Evolutionary conservation across 2,888 invertebrate species (phyloP), one percentile per base, ranked within the genome.

Genomic region (Ischnura elegans): DNA sequence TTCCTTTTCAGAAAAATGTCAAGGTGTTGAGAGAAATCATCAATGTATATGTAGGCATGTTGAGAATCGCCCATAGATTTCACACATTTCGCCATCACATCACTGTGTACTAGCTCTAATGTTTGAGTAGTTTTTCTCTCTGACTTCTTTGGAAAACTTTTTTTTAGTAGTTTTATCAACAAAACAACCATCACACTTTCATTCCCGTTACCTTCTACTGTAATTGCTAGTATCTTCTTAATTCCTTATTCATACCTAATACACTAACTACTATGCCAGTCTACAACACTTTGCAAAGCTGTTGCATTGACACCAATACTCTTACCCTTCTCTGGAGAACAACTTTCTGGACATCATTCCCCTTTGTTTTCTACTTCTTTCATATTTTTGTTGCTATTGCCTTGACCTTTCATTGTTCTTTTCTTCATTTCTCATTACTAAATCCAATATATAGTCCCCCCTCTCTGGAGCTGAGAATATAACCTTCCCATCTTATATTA

Each of bases 321-420:
- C n/a, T n/a, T n/a, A n/a, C n/a, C n/a, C n/a, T 47, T 47, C 47
- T 47, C 47, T 16, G 6, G 47, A 47, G 47, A 47, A 47, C 47
- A 47, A 47, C 47, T 47, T 47, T 47, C 47, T 10, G 47, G 47
- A 47, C 47, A 47, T 21, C 45, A 45, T 19, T 84, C 42, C 42
- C 29, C 42, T 84, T 84, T 29, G 10, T 36, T 36, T 29, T 84
- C 29, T 36, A 87, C n/a, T 87, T 87, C 36, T 42, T 36, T 42
- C 42, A n/a, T n/a, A 10, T 36, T 42, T 36, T 84, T 19, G 29
- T 84, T 84, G 42, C 29, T 10, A 42, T 84, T 36, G 42, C 19
- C 25, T 36, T 76, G 76, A 10, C 8, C 76, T 29, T 55, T 51
- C 87, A 55, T 43, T 76, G 43, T 93, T 93, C 96, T 96, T 86